Conservation (phyloP, 2,888 invertebrate species). For the Cinara cedri region DNA sequence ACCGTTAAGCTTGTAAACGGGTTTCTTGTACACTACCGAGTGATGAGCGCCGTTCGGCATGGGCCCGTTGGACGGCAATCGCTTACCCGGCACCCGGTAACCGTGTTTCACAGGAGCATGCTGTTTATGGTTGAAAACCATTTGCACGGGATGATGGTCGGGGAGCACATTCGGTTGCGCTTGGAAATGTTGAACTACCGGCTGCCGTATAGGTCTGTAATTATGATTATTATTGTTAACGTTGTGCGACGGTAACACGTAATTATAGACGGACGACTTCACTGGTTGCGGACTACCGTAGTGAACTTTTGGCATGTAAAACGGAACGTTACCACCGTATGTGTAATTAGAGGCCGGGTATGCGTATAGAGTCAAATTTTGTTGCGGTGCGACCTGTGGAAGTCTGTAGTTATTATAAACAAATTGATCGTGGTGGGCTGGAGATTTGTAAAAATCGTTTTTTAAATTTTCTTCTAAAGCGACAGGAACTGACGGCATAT, state of each 20-base stretch:
- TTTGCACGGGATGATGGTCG: conserved; percentile 1
- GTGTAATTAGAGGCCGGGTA: conserved; percentile 38
- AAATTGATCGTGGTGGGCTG: background rate
- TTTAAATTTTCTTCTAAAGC: conserved; percentile 48
- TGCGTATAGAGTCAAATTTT: conserved; percentile 15
- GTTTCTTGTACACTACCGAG: conserved; percentile 57
- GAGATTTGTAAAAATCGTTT: conserved; percentile 33
- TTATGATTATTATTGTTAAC: background rate
- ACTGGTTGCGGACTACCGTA: conserved; percentile 39
- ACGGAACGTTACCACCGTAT: conserved; percentile 41
- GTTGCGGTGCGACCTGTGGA: background rate
- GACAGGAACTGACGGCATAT: conserved; percentile 22
- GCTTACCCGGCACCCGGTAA: conserved; percentile 17
- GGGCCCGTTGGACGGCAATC: conserved; percentile 28
- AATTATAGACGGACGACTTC: background rate
- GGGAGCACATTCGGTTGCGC: background rate
- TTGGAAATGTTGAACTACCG: background rate
- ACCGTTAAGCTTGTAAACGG: conserved; percentile 37
- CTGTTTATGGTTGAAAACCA: conserved; percentile 52
- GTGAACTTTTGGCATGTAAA: conserved; percentile 35
- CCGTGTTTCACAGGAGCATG: conserved; percentile 59
- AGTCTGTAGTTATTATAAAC: background rate
- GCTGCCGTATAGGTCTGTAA: conserved; percentile 36
- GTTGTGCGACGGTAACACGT: background rate
- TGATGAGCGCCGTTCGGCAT: conserved; percentile 45